phyloP scores from a whole-genome alignment of 2,888 invertebrate genomes.

The Cephalotes varians region DNA sequence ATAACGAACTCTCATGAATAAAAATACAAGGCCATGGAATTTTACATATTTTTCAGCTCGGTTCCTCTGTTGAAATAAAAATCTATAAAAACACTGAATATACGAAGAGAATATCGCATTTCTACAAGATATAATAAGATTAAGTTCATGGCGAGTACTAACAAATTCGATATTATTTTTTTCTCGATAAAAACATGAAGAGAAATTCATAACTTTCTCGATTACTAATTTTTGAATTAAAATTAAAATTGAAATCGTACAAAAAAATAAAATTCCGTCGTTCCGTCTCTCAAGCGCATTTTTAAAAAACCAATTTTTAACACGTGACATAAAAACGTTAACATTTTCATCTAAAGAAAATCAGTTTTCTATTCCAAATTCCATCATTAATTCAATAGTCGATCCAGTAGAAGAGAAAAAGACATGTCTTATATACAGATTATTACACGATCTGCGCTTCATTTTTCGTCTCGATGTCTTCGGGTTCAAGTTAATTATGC shows the following conservation, averaged over 20 bases:
- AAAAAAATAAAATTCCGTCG: not conserved
- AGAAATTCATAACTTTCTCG: not conserved
- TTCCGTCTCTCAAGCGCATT: not conserved
- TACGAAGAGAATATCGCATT: not conserved
- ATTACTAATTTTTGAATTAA: not conserved
- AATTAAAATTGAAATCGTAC: not conserved
- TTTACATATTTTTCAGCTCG: slow-evolving; percentile 21
- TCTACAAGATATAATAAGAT: not conserved
- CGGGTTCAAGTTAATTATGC: slow-evolving; percentile 5
- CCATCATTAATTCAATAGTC: not conserved
- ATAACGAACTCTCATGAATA: not conserved
- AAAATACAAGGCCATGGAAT: slow-evolving; percentile 4
- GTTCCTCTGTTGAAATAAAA: slow-evolving; percentile 8
- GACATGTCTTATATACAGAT: not conserved
- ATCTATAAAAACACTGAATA: not conserved
- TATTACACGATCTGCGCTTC: not conserved
- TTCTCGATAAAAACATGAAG: not conserved
- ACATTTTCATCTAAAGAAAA: not conserved
- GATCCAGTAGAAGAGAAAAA: not conserved
- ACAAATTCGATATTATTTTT: not conserved
- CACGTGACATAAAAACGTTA: not conserved
- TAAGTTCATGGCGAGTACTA: not conserved
- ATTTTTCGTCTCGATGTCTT: slow-evolving; percentile 18
- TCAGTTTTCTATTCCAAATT: not conserved
- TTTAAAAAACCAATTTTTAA: not conserved